Evolutionary conservation across 2,797 vertebrate species (phyloP).

Genomic region (Nothura maculosa): DNA sequence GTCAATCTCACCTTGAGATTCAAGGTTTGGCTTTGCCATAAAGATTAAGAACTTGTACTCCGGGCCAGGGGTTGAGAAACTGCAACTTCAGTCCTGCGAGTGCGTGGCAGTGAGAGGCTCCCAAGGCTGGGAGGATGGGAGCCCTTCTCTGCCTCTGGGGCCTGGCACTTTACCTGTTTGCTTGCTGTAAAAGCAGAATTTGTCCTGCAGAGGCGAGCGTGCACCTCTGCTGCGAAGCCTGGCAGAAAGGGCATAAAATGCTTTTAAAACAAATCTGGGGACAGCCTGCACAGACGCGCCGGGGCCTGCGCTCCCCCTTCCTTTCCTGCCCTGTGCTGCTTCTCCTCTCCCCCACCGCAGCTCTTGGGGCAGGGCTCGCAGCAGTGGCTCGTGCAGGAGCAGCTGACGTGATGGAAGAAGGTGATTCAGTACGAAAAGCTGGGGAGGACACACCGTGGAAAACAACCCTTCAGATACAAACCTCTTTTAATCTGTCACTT

Average conservation of each 20-base stretch:
- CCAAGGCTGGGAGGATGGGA: background rate
- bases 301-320: background rate
- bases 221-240: background rate
- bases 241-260: background rate
- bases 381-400: background rate
- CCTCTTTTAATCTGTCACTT: constrained; percentile 60
- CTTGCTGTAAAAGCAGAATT: background rate
- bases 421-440: background rate
- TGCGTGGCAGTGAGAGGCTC: background rate
- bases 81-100: background rate
- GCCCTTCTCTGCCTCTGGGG: background rate
- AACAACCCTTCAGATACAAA: constrained; percentile 37
- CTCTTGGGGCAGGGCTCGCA: background rate
- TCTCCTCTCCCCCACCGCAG: background rate
- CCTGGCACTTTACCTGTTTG: background rate
- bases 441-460: background rate
- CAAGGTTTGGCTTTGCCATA: background rate
- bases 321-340: background rate
- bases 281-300: background rate
- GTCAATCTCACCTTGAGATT: background rate
- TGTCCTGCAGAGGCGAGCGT: accelerated
- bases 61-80: background rate
- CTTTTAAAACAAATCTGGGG: background rate
- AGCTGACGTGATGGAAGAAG: background rate
- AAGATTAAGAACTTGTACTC: background rate